Evolutionary conservation across 37 sponge, comb jelly and placozoan genomes (phyloP).

Genomic region (Cliona cf. orientalis): DNA sequence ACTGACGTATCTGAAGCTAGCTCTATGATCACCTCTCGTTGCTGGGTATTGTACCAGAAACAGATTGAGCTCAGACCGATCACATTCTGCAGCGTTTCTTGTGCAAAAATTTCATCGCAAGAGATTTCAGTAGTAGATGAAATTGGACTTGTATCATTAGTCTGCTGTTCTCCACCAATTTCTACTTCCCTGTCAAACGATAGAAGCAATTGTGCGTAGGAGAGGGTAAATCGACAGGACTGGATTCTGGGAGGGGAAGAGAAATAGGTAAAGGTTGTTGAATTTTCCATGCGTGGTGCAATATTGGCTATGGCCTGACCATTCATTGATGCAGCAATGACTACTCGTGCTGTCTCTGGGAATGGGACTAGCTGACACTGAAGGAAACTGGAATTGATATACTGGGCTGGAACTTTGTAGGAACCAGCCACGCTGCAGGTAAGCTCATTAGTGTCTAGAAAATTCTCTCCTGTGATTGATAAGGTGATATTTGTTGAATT

Average conservation of each 20-base stretch:
- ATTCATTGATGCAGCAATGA: slow-evolving; percentile 34
- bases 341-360: slow-evolving; percentile 21
- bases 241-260: slow-evolving; percentile 41
- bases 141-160: background rate
- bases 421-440: slow-evolving; percentile 23
- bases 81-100: slow-evolving; percentile 2
- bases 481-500: slow-evolving; percentile 16
- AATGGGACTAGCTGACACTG: slow-evolving; percentile 32
- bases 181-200: slow-evolving; percentile 82
- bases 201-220: slow-evolving; percentile 46
- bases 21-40: slow-evolving; percentile 43
- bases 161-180: slow-evolving; percentile 49
- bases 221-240: slow-evolving; percentile 25
- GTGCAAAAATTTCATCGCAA: slow-evolving; percentile 44
- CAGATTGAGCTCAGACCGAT: slow-evolving; percentile 53
- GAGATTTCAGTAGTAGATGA: background rate
- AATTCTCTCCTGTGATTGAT: slow-evolving; percentile 26
- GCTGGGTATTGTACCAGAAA: slow-evolving; percentile 66
- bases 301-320: slow-evolving; percentile 46
- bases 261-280: slow-evolving; percentile 56
- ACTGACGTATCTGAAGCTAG: slow-evolving; percentile 22
- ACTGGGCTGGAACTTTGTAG: slow-evolving; percentile 11
- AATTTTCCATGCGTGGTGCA: background rate
- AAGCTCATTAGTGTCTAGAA: slow-evolving; percentile 36
- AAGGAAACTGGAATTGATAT: slow-evolving; percentile 13